phyloP scores from a whole-genome alignment of 2,113 vertebrate genomes.

The Sander vitreus region DNA sequence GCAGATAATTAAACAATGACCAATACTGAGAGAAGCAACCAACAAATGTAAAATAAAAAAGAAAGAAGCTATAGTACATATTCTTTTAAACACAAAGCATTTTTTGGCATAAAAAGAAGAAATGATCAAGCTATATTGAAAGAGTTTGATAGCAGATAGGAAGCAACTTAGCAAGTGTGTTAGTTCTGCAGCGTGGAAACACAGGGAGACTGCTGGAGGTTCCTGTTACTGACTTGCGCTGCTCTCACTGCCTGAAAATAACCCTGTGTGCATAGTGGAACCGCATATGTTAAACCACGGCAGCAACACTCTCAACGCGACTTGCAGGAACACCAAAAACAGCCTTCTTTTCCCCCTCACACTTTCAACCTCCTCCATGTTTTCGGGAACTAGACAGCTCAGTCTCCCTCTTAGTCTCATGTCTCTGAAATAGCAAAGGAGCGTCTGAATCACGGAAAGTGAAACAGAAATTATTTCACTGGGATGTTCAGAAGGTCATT shows the following conservation, averaged over 20 bases:
- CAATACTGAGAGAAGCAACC: neutral
- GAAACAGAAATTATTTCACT: slow-evolving; percentile 62
- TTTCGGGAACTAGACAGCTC: slow-evolving; percentile 78
- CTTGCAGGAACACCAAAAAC: slow-evolving; percentile 70
- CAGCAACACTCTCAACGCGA: slow-evolving; percentile 58
- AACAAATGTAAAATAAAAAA: neutral
- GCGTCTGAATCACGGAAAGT: slow-evolving; percentile 63
- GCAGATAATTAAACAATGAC: neutral
- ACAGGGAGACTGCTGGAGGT: slow-evolving; percentile 63
- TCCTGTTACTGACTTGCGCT: slow-evolving; percentile 71
- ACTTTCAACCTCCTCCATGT: slow-evolving; percentile 51
- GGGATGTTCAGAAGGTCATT: slow-evolving; percentile 18
- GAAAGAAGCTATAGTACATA: neutral
- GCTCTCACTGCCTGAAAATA: slow-evolving; percentile 81
- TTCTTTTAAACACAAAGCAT: neutral
- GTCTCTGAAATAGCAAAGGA: slow-evolving; percentile 61
- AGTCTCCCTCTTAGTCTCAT: slow-evolving; percentile 53
- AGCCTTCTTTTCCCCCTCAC: slow-evolving; percentile 57
- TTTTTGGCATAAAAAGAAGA: slow-evolving; percentile 3
- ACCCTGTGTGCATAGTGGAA: slow-evolving; percentile 70
- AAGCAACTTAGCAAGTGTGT: slow-evolving; percentile 26
- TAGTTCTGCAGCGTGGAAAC: slow-evolving; percentile 62
- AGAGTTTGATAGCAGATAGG: slow-evolving; percentile 18
- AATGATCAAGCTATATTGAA: neutral
- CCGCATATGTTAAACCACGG: slow-evolving; percentile 73